Conservation (phyloP, 2,888 invertebrate species). For the Phyllotreta striolata region DNA sequence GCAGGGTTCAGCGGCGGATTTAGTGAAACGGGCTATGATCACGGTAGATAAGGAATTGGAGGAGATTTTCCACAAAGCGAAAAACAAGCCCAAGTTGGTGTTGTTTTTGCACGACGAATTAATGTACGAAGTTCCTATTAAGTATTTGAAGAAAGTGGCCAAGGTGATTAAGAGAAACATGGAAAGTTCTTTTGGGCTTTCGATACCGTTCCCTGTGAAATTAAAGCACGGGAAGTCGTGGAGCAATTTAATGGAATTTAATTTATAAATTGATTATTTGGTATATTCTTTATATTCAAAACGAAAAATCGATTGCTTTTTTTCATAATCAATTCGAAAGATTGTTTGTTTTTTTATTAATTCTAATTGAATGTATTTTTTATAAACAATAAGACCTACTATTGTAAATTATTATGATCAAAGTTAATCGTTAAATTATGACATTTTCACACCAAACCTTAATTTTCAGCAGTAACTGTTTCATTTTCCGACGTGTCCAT, state of each 20-base stretch:
- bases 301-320: too few species aligned
- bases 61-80: conserved; percentile 58
- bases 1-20: conserved; percentile 97
- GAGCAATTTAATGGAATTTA: conserved; percentile 69
- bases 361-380: too few species aligned
- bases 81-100: conserved; percentile 71
- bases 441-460: too few species aligned
- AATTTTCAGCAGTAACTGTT: too few species aligned
- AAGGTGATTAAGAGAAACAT: conserved; percentile 76
- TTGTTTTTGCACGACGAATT: conserved; percentile 97
- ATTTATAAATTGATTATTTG: conserved; percentile 6
- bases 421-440: too few species aligned
- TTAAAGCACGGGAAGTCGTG: conserved; percentile 83
- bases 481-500: neutral
- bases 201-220: conserved; percentile 88
- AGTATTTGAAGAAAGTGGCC: conserved; percentile 67
- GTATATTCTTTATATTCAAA: too few species aligned
- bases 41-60: conserved; percentile 71
- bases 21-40: conserved; percentile 91
- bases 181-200: conserved; percentile 78
- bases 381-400: too few species aligned
- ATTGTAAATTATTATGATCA: too few species aligned
- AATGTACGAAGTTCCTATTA: conserved; percentile 83
- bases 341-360: too few species aligned
- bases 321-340: too few species aligned